phyloP scores from a whole-genome alignment of 2,113 vertebrate species.

The Pongo pygmaeus region DNA sequence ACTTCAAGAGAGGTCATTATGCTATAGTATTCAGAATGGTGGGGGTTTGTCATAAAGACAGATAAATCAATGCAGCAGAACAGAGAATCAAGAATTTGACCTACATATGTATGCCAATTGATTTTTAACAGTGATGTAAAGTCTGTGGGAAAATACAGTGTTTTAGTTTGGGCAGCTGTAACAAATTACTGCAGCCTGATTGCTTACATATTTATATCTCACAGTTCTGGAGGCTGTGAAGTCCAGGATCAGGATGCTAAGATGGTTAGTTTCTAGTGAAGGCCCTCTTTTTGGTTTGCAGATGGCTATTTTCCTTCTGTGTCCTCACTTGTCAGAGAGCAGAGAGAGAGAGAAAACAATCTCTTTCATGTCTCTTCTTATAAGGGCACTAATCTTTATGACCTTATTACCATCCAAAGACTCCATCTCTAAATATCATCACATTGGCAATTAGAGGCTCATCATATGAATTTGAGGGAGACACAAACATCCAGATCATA shows the following conservation, averaged over 20 bases:
- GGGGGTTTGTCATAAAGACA: not conserved
- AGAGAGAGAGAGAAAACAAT: not conserved
- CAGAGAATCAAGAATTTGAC: not conserved
- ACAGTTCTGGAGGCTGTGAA: not conserved
- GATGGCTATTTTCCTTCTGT: not conserved
- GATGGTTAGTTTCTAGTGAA: too few species aligned
- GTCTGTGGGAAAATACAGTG: too few species aligned
- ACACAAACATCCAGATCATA: too few species aligned
- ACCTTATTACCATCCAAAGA: not conserved
- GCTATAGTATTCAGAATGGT: not conserved
- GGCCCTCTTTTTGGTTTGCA: too few species aligned
- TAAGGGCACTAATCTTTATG: not conserved
- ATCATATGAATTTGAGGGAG: too few species aligned
- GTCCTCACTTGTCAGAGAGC: not conserved
- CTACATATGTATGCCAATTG: not conserved
- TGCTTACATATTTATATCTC: not conserved
- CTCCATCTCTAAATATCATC: too few species aligned
- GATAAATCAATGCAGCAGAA: too few species aligned
- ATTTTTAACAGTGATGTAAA: not conserved
- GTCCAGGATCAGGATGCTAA: too few species aligned
- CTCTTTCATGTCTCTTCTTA: not conserved
- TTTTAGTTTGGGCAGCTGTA: not conserved
- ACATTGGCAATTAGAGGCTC: too few species aligned
- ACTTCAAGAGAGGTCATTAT: not conserved
- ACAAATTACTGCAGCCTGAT: not conserved